A percentile compares a stretch with the other conserved stretches of the same genome.
Evolutionary conservation across 2,113 vertebrate species (phyloP).

Genomic region (Glaucomys volans): DNA sequence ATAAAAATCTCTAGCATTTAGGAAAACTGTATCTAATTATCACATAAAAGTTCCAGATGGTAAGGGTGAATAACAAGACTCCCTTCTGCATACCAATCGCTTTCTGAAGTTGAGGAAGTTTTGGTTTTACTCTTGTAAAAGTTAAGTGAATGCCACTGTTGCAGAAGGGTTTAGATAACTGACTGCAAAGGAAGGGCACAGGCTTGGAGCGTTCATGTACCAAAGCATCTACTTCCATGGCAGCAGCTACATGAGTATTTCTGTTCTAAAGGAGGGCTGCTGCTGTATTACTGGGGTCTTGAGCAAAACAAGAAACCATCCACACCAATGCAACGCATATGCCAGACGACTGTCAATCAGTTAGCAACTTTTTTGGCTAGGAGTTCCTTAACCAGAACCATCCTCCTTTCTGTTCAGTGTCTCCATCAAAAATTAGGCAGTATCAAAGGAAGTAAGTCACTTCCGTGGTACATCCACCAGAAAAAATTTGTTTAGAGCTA

Average conservation of each 20-base stretch:
- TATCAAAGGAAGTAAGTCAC: background rate
- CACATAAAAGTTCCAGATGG: background rate
- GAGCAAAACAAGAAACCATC: background rate
- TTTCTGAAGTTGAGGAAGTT: background rate
- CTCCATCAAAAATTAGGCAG: background rate
- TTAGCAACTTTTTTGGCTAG: background rate
- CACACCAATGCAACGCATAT: rapidly evolving
- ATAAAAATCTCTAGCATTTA: background rate
- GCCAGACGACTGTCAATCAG: rapidly evolving
- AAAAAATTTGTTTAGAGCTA: background rate
- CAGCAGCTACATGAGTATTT: background rate
- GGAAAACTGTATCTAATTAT: background rate
- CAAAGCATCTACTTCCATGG: too few species aligned
- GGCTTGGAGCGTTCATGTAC: rapidly evolving
- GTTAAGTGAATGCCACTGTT: background rate
- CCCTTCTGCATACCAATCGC: background rate
- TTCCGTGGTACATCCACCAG: background rate
- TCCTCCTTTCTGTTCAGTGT: background rate
- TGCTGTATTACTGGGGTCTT: rapidly evolving
- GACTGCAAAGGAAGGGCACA: background rate
- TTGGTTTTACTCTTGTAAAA: background rate
- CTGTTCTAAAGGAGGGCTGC: background rate
- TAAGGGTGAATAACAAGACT: background rate
- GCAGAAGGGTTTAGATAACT: background rate
- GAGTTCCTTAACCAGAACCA: background rate